Conservation (phyloP, 2,113 vertebrate species). For the Zeus faber region DNA sequence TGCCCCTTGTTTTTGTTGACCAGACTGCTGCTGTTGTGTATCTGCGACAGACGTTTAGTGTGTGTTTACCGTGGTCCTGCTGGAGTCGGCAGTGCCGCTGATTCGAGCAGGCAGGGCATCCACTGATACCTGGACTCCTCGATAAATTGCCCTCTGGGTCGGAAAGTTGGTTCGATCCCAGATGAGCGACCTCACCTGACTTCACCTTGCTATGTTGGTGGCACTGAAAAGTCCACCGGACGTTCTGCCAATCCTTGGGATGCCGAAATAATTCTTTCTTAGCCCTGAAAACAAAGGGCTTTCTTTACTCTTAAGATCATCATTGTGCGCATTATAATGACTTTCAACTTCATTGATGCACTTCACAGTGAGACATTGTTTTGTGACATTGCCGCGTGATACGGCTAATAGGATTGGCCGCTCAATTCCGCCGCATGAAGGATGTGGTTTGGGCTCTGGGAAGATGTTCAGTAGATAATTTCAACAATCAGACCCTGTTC, state of each 20-base stretch:
- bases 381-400: constrained; percentile 7
- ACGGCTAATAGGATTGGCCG: constrained; percentile 37
- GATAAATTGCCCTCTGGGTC: constrained; percentile 56
- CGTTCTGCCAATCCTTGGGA: too few relatives aligned
- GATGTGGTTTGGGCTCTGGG: too few relatives aligned
- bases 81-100: too few relatives aligned
- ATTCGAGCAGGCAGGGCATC: constrained; percentile 22
- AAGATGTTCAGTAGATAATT: too few relatives aligned
- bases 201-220: constrained; percentile 59
- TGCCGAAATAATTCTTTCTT: too few relatives aligned
- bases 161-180: constrained; percentile 51
- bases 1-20: constrained; percentile 41
- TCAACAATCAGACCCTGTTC: too few relatives aligned
- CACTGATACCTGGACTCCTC: constrained; percentile 48
- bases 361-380: constrained; percentile 10
- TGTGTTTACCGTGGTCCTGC: too few relatives aligned
- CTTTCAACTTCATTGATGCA: too few relatives aligned
- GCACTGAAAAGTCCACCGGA: constrained; percentile 29
- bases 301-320: too few relatives aligned
- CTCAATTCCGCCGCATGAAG: constrained; percentile 11
- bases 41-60: constrained; percentile 2
- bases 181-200: constrained; percentile 58
- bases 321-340: too few relatives aligned
- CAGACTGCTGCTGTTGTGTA: constrained; percentile 18
- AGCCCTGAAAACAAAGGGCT: too few relatives aligned